Conservation (phyloP, 1,140 invertebrate species). For the Thrips palmi region DNA sequence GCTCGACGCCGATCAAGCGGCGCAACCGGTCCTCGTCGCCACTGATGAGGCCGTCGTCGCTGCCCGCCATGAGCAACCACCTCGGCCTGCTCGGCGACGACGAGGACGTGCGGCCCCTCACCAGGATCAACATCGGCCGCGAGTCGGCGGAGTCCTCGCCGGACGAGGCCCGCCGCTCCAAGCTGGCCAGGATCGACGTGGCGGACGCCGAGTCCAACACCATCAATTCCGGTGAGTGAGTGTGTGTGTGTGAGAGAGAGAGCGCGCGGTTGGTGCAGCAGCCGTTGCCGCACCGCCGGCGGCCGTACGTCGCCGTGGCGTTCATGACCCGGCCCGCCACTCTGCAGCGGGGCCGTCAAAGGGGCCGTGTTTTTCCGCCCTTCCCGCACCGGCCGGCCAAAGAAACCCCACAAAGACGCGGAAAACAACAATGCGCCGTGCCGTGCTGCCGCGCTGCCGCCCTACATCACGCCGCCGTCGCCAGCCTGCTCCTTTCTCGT, state of each 20-base stretch:
- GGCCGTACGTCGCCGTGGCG: no score
- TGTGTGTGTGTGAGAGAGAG: background rate
- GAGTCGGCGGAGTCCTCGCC: slow-evolving; percentile 35
- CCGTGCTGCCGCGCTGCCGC: no score
- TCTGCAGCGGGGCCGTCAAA: no score
- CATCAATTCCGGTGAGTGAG: slow-evolving; percentile 63
- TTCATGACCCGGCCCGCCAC: no score
- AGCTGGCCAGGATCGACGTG: slow-evolving; percentile 49
- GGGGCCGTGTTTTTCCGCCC: no score
- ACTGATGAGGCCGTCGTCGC: slow-evolving; percentile 44
- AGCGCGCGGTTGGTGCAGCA: background rate
- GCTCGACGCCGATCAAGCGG: slow-evolving; percentile 22
- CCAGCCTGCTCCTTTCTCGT: no score
- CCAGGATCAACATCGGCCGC: slow-evolving; percentile 46
- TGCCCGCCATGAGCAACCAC: slow-evolving; percentile 25
- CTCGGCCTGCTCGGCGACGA: slow-evolving; percentile 29
- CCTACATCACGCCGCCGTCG: no score
- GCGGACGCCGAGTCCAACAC: slow-evolving; percentile 76
- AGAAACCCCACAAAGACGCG: no score
- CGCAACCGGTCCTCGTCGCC: slow-evolving; percentile 38
- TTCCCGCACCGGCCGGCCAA: no score
- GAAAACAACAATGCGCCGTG: no score
- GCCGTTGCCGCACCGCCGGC: slow-evolving; percentile 3
- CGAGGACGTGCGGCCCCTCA: slow-evolving; percentile 48
- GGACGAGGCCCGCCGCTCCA: slow-evolving; percentile 37